Percentiles rank a stretch among this genome's conserved stretches.
Conservation (phyloP, 2,888 invertebrate genomes). For the Beris morrisii region DNA sequence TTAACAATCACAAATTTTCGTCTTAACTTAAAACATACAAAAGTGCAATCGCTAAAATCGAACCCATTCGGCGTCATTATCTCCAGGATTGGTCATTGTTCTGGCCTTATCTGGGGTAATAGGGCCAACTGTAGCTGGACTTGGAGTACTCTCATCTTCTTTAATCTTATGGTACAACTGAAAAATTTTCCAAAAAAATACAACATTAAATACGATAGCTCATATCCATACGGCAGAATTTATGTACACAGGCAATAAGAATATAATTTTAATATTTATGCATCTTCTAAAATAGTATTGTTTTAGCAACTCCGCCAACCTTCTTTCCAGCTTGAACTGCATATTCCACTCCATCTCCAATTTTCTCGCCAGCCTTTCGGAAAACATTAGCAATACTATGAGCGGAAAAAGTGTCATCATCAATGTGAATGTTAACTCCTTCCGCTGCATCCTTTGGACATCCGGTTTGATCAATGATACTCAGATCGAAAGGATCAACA, state of each 20-base stretch:
- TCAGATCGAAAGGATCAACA: constrained; percentile 76
- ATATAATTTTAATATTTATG: constrained; percentile 2
- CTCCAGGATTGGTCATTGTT: constrained; percentile 18
- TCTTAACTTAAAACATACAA: too few relatives aligned
- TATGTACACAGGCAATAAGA: background rate
- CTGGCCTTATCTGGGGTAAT: constrained; percentile 13
- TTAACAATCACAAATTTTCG: too few relatives aligned
- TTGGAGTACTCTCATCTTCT: constrained; percentile 8
- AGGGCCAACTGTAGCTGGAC: constrained; percentile 1
- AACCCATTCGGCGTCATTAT: constrained; percentile 39
- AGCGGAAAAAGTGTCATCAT: constrained; percentile 74
- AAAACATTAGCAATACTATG: constrained; percentile 72
- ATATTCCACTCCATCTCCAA: constrained; percentile 73
- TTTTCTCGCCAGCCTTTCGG: constrained; percentile 70
- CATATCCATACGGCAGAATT: background rate
- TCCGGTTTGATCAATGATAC: constrained; percentile 70
- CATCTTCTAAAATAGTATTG: constrained; percentile 34
- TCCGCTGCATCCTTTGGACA: constrained; percentile 66
- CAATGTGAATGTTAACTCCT: constrained; percentile 70
- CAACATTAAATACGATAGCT: background rate
- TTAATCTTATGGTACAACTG: constrained; percentile 35
- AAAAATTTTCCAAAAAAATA: constrained; percentile 18
- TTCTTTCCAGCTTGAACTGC: constrained; percentile 70
- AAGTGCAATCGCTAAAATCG: constrained; percentile 29
- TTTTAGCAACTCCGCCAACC: constrained; percentile 49